Conservation (phyloP, 64 coral and sea anemone species). For the Dendronephthya gigantea region DNA sequence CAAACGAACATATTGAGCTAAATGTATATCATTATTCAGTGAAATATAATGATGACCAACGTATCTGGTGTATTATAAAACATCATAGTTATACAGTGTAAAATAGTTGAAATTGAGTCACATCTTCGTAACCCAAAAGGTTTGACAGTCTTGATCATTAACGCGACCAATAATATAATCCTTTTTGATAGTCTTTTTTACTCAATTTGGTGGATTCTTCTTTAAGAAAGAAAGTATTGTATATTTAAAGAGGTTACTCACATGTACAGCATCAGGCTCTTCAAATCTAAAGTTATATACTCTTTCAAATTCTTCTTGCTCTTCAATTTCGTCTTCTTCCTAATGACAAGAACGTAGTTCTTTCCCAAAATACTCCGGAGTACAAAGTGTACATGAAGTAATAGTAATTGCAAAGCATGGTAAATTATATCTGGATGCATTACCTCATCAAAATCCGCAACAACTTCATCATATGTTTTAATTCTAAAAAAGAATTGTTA, state of each 20-base stretch:
- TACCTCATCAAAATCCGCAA: constrained; percentile 54
- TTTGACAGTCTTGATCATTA: too few species aligned
- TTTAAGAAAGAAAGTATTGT: background rate
- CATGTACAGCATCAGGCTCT: constrained; percentile 80
- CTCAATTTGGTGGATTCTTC: too few species aligned
- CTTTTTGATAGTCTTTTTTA: too few species aligned
- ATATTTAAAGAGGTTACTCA: constrained; percentile 37
- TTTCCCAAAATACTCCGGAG: background rate
- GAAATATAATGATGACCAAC: too few species aligned
- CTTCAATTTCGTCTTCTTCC: constrained; percentile 71
- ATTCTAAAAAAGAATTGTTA: constrained; percentile 21
- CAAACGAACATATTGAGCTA: background rate
- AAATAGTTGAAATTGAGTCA: too few species aligned
- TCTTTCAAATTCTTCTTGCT: constrained; percentile 97
- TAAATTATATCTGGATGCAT: background rate
- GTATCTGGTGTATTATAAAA: too few species aligned
- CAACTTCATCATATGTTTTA: constrained; percentile 57
- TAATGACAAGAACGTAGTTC: constrained; percentile 11
- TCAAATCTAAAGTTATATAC: constrained; percentile 95
- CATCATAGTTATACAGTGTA: too few species aligned
- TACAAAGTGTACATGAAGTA: background rate
- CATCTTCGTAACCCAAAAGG: too few species aligned
- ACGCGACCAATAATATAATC: too few species aligned
- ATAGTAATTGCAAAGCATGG: too few species aligned
- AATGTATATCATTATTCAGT: background rate